Percentiles rank a stretch among this genome's conserved stretches.
Conservation (phyloP, 2,113 vertebrate genomes). For the Ellobius talpinus region DNA sequence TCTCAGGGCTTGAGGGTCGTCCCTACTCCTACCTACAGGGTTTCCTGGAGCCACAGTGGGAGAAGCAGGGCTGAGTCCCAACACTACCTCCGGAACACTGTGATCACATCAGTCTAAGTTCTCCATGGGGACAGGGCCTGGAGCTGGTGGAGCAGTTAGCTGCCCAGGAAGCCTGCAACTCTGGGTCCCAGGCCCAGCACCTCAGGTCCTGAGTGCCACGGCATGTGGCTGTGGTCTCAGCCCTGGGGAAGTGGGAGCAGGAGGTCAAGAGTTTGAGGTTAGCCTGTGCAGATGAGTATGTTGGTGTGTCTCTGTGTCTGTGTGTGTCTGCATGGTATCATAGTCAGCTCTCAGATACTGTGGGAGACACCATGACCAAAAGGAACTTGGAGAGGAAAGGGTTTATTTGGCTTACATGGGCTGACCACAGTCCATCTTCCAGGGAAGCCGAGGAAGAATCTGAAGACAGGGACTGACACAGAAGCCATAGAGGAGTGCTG, state of each 20-base stretch:
- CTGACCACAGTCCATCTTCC: not conserved
- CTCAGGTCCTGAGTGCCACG: not conserved
- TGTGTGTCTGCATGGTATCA: not conserved
- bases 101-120: not conserved
- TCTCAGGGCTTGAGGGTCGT: fast-evolving
- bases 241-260: not conserved
- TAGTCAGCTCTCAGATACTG: not conserved
- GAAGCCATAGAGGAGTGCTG: not conserved
- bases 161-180: too few species aligned
- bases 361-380: not conserved
- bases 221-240: not conserved
- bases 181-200: not conserved
- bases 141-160: not conserved
- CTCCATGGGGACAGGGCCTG: too few species aligned
- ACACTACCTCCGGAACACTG: fast-evolving
- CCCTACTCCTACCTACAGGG: fast-evolving
- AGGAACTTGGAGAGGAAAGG: not conserved
- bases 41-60: not conserved
- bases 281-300: not conserved
- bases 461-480: not conserved
- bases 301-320: not conserved
- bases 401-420: not conserved
- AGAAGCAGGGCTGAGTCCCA: too few species aligned
- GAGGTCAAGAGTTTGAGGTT: not conserved
- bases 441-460: not conserved